Base-by-base conservation (phyloP, 2,113 vertebrate genomes). In the Lagenorhynchus albirostris region DNA sequence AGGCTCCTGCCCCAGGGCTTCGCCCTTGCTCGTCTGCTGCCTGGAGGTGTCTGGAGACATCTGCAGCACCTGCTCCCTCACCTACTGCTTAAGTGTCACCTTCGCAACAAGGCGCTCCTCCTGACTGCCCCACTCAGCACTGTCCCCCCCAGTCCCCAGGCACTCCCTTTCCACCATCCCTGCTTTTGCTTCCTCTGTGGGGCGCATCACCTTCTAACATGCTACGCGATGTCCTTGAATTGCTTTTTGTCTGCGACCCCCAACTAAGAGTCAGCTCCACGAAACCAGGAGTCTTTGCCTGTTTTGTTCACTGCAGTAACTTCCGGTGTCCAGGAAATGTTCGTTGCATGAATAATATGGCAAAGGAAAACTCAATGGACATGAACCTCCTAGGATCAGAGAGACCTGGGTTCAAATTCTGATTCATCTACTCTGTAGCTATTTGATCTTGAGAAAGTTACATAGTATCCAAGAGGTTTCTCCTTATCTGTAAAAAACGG, bases 361-460 rank as follows among this genome's bases (percentile, higher is more conserved):
- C 17, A 80, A 70, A 83, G 14, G 38, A 88, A 85, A 82, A 62
- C 23, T 4, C 8, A 0, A 9, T 0, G 25, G 63, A 63, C 5
- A 23, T 10, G n/a, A 80, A 77, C 21, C 36, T 50, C 58, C n/a
- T 38, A 60, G 60, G 70, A 60, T 76, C n/a, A 81, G 29, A 47
- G 3, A 89, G 81, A 58, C 3, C 23, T 65, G n/a, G 29, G 17
- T n/a, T 94, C 94, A 95, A 96, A 86, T 81, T 77, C 58, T 31
- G 21, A 60, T 26, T 85, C 55, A 89, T 38, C 44, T 31, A 63
- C 2, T 81, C 62, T 50, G 17, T 50, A 82, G 29, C 84, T 77
- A 18, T 80, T 11, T 71, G 95, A 86, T 38, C 65, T 77, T 26
- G 36, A 65, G 65, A 44, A 95, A 82, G 33, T 92, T 92, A 90